Conservation (phyloP, 2,113 vertebrate genomes). For the Pavo muticus region DNA sequence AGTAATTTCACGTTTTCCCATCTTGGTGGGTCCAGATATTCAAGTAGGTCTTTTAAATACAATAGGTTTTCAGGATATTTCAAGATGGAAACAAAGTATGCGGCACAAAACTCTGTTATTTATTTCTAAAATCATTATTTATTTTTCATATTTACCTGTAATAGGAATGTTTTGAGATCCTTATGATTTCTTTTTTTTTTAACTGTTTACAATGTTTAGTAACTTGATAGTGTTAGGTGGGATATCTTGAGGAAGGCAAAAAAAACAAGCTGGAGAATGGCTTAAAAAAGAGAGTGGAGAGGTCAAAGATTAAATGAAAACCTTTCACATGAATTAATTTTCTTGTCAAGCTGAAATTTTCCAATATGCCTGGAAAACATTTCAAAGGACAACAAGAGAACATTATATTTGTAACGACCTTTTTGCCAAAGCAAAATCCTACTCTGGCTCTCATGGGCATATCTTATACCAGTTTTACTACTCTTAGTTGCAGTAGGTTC, state of each 20-base stretch:
- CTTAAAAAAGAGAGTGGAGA: neutral
- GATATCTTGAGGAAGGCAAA: neutral
- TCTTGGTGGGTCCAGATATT: neutral
- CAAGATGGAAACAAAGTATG: neutral
- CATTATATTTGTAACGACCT: neutral
- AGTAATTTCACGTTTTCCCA: neutral
- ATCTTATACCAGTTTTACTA: neutral
- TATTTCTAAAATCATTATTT: neutral
- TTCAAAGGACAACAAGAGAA: neutral
- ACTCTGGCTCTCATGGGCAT: neutral
- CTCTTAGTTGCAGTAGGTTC: neutral
- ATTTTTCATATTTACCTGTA: neutral
- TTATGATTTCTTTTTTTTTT: neutral
- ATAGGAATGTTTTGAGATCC: neutral
- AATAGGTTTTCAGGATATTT: neutral
- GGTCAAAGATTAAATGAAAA: neutral
- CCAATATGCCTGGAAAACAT: neutral
- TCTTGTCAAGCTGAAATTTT: neutral
- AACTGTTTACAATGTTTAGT: neutral
- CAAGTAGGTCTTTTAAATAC: neutral
- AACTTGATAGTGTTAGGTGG: neutral
- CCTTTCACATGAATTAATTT: neutral
- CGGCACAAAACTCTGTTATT: neutral
- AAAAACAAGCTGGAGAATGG: neutral
- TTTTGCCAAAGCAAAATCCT: neutral